Evolutionary conservation across 2,888 invertebrate genomes (phyloP), one percentile per base, ranked within the genome.

Genomic region (Cremastinae sp.): DNA sequence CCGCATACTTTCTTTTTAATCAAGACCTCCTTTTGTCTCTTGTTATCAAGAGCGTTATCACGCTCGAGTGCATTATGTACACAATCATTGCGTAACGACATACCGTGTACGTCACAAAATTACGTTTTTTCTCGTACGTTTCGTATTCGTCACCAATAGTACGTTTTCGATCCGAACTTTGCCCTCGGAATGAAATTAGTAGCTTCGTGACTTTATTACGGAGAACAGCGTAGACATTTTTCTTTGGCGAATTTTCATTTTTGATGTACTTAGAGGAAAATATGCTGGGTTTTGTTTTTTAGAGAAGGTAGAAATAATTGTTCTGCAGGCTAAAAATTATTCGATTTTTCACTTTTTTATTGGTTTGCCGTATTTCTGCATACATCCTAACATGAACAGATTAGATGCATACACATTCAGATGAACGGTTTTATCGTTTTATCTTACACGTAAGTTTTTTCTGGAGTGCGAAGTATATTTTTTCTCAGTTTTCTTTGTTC

Each of bases 361-460:
- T 89, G 83, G 86, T 86, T 82, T 83, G 81, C 83, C 84, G 84
- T 81, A 83, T 83, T 83, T 79, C 81, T 86, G 89, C 82, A 89
- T 84, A 85, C 88, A 89, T 86, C 88, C 81, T 85, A 88, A 89
- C 89, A 89, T 87, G 82, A 89, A 89, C 88, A 89, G 86, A 88
- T 69, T 83, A 86, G 87, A 85, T 88, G 88, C 82, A 88, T 85
- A 83, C 79, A 79, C 86, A 85, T 82, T 85, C 82, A 80, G 84
- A 85, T 78, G 73, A 79, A 83, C 76, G 68, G 74, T 69, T 82
- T 79, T 81, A 80, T 82, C 82, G 79, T n/a, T 79, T 69, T 84
- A 85, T 86, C 84, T 83, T 86, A 86, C 85, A 86, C 81, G 82
- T 84, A 77, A 80, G 80, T 80, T 79, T 83, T 78, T 59, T 79